A percentile compares a stretch with the other conserved stretches of the same genome.
Conservation (phyloP, 2,797 vertebrate genomes). For the Capromys pilorides region DNA sequence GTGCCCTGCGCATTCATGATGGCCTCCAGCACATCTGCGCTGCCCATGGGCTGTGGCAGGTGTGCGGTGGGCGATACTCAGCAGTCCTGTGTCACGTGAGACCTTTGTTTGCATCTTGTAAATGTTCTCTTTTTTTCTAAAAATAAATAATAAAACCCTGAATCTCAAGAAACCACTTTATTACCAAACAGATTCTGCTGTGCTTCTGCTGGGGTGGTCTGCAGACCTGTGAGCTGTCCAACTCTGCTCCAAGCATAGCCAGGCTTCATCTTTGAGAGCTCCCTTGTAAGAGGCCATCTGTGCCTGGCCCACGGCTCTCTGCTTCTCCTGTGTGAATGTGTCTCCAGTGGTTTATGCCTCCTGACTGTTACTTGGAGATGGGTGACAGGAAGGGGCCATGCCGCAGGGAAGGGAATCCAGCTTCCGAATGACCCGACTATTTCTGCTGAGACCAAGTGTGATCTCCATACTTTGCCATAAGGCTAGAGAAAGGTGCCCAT, state of each 20-base stretch:
- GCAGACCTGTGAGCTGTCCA: neutral
- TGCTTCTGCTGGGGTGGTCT: constrained; percentile 65
- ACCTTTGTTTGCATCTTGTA: constrained; percentile 83
- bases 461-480: neutral
- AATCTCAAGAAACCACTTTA: constrained; percentile 73
- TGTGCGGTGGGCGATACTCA: neutral
- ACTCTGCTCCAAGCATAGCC: neutral
- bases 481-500: neutral
- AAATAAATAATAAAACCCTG: constrained; percentile 74
- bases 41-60: constrained; percentile 50
- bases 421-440: neutral
- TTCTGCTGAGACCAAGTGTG: neutral
- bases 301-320: neutral
- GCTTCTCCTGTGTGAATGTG: neutral
- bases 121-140: constrained; percentile 83
- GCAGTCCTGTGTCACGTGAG: constrained; percentile 74
- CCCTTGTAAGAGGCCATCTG: neutral
- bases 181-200: constrained; percentile 82
- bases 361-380: constrained; percentile 55
- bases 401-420: neutral
- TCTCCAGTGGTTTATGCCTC: neutral
- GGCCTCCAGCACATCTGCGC: constrained; percentile 53
- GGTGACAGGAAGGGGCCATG: neutral
- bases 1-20: constrained; percentile 66
- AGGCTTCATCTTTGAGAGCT: neutral